Evolutionary conservation across 2,888 invertebrate species (phyloP), one percentile per base, ranked within the genome.

Genomic region (Callimorpha dominula): DNA sequence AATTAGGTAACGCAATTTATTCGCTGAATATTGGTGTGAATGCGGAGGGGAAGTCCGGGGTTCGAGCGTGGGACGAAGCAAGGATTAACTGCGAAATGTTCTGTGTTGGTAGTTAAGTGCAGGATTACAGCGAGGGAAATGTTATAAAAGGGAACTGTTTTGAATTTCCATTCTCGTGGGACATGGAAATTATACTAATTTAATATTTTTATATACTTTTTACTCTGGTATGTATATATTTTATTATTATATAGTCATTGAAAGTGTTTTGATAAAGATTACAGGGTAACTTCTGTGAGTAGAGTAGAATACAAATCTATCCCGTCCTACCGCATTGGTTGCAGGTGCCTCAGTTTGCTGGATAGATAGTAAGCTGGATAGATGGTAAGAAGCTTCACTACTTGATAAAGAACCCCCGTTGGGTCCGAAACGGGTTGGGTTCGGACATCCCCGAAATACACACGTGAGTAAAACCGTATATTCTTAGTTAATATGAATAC

Each of bases 1-100:
- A 94, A 95, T 95, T 95, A 95, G 93, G 92, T 93, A 92, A 93
- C 89, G 94, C 93, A 92, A 92, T 94, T 92, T 88, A 90, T 91
- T 92, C 87, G 89, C 84, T 84, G 79, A 88, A 88, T 87, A 90
- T 90, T 84, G 87, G 89, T 90, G 90, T 89, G 90, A 89, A 86
- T 83, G 74, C 64, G 78, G 74, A 83, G 86, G 86, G 86, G 81
- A 83, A 85, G 85, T 81, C 79, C 72, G 73, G 79, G 74, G 77
- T 79, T 82, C 81, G 81, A 86, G 86, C 86, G 86, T 90, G 87
- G 89, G 88, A 89, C 86, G 84, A 86, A 83, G 81, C 77, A 81
- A 73, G 81, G 80, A 82, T 86, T 81, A 82, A 74, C 79, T 76
- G 76, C 75, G 73, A 66, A 75, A 74, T 75, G 72, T 72, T 78